Base-by-base conservation (phyloP, 35 echinoderm and acorn worm species). In the Anneissia japonica region DNA sequence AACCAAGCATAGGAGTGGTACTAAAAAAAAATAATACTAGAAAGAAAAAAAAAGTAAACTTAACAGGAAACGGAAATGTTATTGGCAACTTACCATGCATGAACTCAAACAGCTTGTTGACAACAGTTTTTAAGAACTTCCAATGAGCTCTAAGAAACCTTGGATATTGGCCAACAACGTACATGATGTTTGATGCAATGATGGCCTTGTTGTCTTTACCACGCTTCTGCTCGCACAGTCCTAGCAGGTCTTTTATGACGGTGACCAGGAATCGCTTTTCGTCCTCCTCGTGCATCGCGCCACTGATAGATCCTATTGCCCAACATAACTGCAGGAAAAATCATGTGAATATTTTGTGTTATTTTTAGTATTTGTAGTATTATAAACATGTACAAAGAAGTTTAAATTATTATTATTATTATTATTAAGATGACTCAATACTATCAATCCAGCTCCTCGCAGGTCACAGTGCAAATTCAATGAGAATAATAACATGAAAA, bases 201-300 rank as follows among this genome's bases (percentile, higher is more conserved):
- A 99, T 99, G 51, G 96, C 96, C 46, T 99, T 99, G 96, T 99
- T 99, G 85, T 99, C 96, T 78, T 99, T 99, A 0, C 96, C 96
- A 51, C 96, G 75, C 80, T 99, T 99, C 83, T 92, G 89, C 56
- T 99, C 96, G 78, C 91, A 93, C 21, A 99, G 85, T 4, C 96
- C 96, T 35, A 99, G 76, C 19, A 99, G 87, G 30, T 99, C 96
- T 64, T 99, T 99, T 89, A 99, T 99, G 41, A 99, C 96, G 0
- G 89, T 94, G 12, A 99, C 96, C 19, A 99, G 80, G 80, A 99
- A 99, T 56, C 96, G 76, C 76, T 99, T 99, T 73, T 99, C 96
- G 87, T 99, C 96, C 78, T 99, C 96, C 56, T 99, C 96, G 84
- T 99, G 96, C 96, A 99, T 99, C 40, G 96, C 96, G 35, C 96